Percentiles rank a stretch among this genome's conserved stretches.
Evolutionary conservation across 2,113 vertebrate species (phyloP).

Genomic region (Xerus inauris): DNA sequence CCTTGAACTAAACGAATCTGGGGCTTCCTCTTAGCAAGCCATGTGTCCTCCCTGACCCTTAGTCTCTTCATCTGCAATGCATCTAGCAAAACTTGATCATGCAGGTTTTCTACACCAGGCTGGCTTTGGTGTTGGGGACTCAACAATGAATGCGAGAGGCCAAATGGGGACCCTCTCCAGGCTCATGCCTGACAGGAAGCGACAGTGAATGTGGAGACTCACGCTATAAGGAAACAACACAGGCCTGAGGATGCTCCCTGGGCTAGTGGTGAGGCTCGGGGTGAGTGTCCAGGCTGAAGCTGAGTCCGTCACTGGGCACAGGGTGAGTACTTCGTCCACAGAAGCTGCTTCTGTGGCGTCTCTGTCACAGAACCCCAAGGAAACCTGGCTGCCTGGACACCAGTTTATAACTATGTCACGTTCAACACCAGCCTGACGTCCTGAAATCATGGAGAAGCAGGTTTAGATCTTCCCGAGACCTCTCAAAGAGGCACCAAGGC

Average conservation of each 20-base stretch:
- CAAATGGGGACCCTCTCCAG: neutral
- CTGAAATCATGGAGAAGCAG: neutral
- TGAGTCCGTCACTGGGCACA: fast-evolving
- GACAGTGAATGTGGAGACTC: fast-evolving
- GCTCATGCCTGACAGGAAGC: neutral
- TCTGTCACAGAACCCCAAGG: neutral
- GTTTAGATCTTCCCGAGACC: neutral
- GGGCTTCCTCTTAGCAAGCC: neutral
- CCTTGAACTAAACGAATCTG: neutral
- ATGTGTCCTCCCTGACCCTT: neutral
- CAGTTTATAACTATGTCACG: neutral
- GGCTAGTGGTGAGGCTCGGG: neutral
- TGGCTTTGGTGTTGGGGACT: neutral
- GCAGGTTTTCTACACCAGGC: neutral
- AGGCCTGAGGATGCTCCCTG: no score
- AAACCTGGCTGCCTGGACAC: neutral
- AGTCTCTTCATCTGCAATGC: neutral
- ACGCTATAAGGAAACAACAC: neutral
- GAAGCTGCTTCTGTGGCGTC: neutral
- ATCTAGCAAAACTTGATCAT: neutral
- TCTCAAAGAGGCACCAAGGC: neutral
- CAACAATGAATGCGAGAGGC: neutral
- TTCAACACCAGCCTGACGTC: neutral
- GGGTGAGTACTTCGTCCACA: fast-evolving
- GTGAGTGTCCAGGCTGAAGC: neutral